These are phyloP conservation scores for Pandemis cinnamomeana DNA, from an alignment of 2,888 invertebrate genomes.

Conservation along the genomic window DNA sequence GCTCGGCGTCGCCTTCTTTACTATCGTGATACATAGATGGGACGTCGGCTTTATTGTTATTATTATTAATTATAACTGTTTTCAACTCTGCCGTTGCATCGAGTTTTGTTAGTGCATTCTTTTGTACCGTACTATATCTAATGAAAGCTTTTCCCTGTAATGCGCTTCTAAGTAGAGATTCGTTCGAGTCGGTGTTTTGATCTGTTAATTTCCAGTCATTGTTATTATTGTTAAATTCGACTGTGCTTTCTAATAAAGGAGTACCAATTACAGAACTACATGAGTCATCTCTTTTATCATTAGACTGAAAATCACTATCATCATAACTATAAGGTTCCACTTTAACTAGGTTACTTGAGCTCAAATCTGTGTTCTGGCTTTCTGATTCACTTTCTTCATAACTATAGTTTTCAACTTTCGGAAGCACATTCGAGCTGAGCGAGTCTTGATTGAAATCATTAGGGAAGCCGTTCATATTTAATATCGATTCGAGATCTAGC, in stretches of 20 bases:
- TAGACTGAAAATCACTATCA: slow-evolving; percentile 70
- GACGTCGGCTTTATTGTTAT: slow-evolving; percentile 79
- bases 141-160: slow-evolving; percentile 90
- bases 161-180: slow-evolving; percentile 92
- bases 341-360: slow-evolving; percentile 85
- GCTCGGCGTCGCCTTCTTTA: slow-evolving; percentile 68
- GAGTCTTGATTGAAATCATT: slow-evolving; percentile 85
- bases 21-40: slow-evolving; percentile 84
- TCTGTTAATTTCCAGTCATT: slow-evolving; percentile 93
- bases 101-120: slow-evolving; percentile 76
- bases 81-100: slow-evolving; percentile 72
- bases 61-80: slow-evolving; percentile 75
- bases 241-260: slow-evolving; percentile 81
- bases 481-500: slow-evolving; percentile 91
- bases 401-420: slow-evolving; percentile 89
- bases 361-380: slow-evolving; percentile 89
- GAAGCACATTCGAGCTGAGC: slow-evolving; percentile 80
- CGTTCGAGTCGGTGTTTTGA: slow-evolving; percentile 87
- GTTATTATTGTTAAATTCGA: slow-evolving; percentile 88
- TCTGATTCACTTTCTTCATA: slow-evolving; percentile 93
- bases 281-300: slow-evolving; percentile 76
- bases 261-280: slow-evolving; percentile 78
- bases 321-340: slow-evolving; percentile 76
- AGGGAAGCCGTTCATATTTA: slow-evolving; percentile 88
- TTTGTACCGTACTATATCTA: slow-evolving; percentile 84